Evolutionary conservation across 2,797 vertebrate species (phyloP), one percentile per base, ranked within the genome.

Genomic region (Chaunax sp.): DNA sequence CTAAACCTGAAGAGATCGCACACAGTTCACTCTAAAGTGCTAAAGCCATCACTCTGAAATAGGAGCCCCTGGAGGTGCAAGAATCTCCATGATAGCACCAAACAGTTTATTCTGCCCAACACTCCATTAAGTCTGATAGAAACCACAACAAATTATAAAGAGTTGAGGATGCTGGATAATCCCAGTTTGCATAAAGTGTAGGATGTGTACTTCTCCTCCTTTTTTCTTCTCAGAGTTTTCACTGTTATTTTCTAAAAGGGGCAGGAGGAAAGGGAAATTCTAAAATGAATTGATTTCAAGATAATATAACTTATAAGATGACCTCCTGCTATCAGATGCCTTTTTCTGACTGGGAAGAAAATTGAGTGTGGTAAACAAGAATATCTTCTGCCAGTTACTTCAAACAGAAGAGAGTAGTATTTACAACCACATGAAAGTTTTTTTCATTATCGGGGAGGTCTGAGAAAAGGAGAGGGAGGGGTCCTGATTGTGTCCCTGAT

Each of bases 1-100:
- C 82, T 35, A 35, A 75, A 78, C 71, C 80, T 75, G 49, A 77
- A 87, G 87, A 91, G 88, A 90, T 85, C 86, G 67, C 84, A 86
- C 87, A 90, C 88, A 89, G 87, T 91, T 90, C 78, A 88, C 84
- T 88, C 83, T 77, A 85, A 89, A 89, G 84, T 85, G 83, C 86
- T 86, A 90, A 90, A 90, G 85, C 87, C 88, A 91, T 90, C 89
- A 88, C 80, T 88, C 86, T 90, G 87, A 87, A 88, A 87, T 88
- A 82, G 78, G 78, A 87, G 80, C 72, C 84, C 88, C 87, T 38
- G 69, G 64, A 91, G 88, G 85, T 83, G 84, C 71, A 55, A 63
- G 75, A 72, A 83, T 86, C 84, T 83, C 72, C 64, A 78, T 82
- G 88, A 90, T 89, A 84, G 80, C 50, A 35, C 65, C 77, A 78